phyloP scores from a whole-genome alignment of 2,113 vertebrate species.

The Recurvirostra avosetta region DNA sequence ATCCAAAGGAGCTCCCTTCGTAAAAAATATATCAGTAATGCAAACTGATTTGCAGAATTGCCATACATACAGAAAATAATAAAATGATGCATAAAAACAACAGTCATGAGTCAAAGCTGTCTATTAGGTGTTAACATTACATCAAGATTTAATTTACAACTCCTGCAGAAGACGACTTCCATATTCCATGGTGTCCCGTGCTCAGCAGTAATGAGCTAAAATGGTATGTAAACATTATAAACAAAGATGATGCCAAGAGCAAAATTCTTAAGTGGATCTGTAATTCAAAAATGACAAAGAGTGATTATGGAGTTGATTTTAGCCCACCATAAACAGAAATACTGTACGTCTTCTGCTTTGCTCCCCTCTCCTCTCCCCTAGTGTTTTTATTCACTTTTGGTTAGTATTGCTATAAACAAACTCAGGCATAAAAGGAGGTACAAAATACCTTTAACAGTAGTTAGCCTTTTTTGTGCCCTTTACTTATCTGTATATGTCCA shows the following conservation, averaged over 20 bases:
- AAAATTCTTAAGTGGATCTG: not conserved
- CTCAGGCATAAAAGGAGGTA: not conserved
- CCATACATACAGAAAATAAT: not conserved
- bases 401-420: not conserved
- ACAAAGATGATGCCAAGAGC: not conserved
- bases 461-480: not conserved
- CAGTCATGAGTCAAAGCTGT: not conserved
- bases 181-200: not conserved
- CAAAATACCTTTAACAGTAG: not conserved
- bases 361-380: not conserved
- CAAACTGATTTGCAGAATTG: not conserved
- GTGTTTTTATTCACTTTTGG: not conserved
- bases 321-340: not conserved
- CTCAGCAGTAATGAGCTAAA: not conserved
- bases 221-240: not conserved
- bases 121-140: not conserved
- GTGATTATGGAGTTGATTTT: not conserved
- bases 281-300: not conserved
- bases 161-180: not conserved
- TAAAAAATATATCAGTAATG: not conserved
- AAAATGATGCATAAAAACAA: not conserved
- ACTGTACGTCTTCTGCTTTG: not conserved
- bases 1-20: not conserved
- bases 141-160: not conserved
- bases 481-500: not conserved